These are phyloP conservation scores for Heliornis fulica DNA, from an alignment of 2,113 vertebrate species.

Conservation along the genomic window DNA sequence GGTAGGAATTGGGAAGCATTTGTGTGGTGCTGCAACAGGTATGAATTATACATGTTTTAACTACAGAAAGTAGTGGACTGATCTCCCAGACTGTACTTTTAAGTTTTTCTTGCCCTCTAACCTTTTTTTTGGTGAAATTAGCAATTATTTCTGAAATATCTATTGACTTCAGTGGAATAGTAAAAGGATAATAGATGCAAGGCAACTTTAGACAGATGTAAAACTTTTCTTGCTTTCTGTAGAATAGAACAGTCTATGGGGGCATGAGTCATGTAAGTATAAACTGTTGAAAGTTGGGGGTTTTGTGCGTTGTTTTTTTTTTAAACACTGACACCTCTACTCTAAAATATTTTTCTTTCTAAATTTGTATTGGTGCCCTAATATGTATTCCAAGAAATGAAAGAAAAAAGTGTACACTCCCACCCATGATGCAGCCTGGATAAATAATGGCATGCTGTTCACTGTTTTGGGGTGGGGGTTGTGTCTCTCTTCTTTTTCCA, in stretches of 20 bases:
- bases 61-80: neutral
- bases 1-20: constrained; percentile 92
- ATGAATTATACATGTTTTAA: neutral
- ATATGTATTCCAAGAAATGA: neutral
- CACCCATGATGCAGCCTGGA: neutral
- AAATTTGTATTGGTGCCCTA: neutral
- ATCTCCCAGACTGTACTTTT: neutral
- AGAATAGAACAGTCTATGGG: neutral
- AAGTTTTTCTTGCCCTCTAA: neutral
- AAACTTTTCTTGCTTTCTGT: neutral
- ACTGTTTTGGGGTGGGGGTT: neutral
- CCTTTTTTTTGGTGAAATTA: neutral
- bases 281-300: neutral
- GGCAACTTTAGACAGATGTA: neutral
- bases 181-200: neutral
- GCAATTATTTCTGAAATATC: neutral
- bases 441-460: neutral
- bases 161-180: neutral
- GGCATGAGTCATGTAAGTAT: neutral
- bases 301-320: neutral
- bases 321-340: neutral
- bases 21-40: constrained; percentile 97
- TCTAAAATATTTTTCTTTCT: neutral
- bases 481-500: neutral
- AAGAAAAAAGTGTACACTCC: neutral